Base-by-base conservation (phyloP, 2,113 vertebrate species). In the Emydura subglobosa region DNA sequence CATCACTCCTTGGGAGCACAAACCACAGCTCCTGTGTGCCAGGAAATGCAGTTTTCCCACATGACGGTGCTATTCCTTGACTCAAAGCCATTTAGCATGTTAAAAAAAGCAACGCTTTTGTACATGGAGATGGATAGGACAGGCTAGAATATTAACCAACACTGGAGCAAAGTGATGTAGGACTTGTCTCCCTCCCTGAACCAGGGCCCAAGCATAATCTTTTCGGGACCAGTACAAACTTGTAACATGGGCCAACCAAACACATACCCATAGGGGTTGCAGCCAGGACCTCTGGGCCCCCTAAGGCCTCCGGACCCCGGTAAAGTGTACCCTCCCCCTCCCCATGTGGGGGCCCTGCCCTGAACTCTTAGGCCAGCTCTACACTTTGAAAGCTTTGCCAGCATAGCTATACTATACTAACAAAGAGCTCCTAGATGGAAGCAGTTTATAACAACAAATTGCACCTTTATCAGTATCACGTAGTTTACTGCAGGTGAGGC, bases 11-110 rank as follows among this genome's bases (percentile, higher is more conserved):
- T 0, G 1, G 92, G 57, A 65, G 84, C 96, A 14, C 68, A 90
- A 94, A 83, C 78, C 27, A 79, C 80, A 92, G 87, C 14, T 91
- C 3, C 59, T 87, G 85, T 82, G 80, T 81, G 92, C 93, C 93
- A 96, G 83, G n/a, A 95, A 94, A 92, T 2, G 61, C 86, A 96
- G 92, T 79, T 39, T 93, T 86, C 53, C 82, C 17, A 55, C 50
- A 92, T 49, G 81, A 88, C 53, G 74, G 87, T 81, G 57, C 89
- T 57, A 55, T 54, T 89, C 83, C 82, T 93, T 84, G 85, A 53
- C 53, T 29, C 0, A 0, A 78, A 87, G 85, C 39, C 74, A 74
- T 42, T 8, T 79, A 50, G 85, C 0, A 0, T 17, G 79, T 87
- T 50, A 86, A 79, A 83, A 53, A n/a, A 74, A 94, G 53, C n/a